Conservation (phyloP, 2,888 invertebrate genomes). For the Ptychoptera contaminata region DNA sequence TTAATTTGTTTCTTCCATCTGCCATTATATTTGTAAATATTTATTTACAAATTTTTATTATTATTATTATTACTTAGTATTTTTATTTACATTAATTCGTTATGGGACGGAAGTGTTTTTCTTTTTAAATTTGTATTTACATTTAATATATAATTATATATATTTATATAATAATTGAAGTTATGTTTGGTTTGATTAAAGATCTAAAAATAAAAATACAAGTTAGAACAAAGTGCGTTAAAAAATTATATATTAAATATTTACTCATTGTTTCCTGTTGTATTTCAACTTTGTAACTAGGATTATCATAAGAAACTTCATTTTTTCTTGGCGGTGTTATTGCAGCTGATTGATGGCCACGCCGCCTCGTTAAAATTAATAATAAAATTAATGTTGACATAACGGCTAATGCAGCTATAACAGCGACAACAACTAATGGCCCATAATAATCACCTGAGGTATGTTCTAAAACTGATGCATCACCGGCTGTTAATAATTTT, state of each 20-base stretch:
- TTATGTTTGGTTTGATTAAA: no score
- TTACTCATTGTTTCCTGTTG: conserved; percentile 86
- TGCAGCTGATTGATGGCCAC: conserved; percentile 52
- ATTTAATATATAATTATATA: no score
- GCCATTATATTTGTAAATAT: no score
- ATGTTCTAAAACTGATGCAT: conserved; percentile 17
- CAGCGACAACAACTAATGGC: conserved; percentile 73
- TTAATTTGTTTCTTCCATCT: no score
- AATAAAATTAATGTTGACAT: conserved; percentile 64
- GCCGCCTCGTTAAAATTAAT: conserved; percentile 62
- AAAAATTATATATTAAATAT: background rate
- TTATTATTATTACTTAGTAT: no score
- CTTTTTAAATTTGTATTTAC: no score
- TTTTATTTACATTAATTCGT: no score
- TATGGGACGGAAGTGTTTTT: no score
- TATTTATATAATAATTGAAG: no score
- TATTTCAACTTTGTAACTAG: conserved; percentile 84
- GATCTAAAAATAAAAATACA: no score
- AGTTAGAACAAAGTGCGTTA: background rate
- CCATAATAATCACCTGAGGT: conserved; percentile 66
- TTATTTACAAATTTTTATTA: no score
- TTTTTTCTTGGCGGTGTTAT: conserved; percentile 66
- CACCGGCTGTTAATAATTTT: conserved; percentile 33
- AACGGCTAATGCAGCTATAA: conserved; percentile 72
- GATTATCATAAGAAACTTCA: conserved; percentile 84